phyloP scores from a whole-genome alignment of 2,113 vertebrate species.

The Saimiri boliviensis region DNA sequence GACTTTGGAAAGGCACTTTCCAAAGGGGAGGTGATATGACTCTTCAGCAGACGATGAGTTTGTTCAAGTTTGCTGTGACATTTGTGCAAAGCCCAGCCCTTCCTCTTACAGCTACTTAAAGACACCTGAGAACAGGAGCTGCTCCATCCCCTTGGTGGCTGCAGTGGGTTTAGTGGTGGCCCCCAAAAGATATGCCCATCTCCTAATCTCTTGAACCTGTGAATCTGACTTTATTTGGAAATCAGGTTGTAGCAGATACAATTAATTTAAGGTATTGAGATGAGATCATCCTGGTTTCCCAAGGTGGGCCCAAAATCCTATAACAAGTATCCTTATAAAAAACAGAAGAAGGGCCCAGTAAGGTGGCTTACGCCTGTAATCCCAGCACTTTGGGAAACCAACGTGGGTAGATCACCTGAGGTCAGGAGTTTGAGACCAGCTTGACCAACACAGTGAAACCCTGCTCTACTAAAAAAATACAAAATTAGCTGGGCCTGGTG shows the following conservation, averaged over 20 bases:
- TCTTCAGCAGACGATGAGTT: background rate
- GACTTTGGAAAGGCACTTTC: background rate
- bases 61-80: background rate
- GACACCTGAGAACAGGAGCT: background rate
- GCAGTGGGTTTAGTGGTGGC: background rate
- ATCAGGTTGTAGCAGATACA: background rate
- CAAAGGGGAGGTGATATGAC: background rate
- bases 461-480: too few relatives aligned
- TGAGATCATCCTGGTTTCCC: background rate
- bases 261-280: background rate
- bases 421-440: too few relatives aligned
- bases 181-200: background rate
- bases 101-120: background rate
- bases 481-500: too few relatives aligned
- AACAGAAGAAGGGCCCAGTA: background rate
- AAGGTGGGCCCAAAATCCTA: background rate
- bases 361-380: too few relatives aligned
- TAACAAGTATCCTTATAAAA: background rate
- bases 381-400: too few relatives aligned
- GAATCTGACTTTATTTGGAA: background rate
- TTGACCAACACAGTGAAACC: too few relatives aligned
- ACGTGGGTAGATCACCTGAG: too few relatives aligned
- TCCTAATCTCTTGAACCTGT: background rate
- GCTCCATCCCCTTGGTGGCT: too few relatives aligned
- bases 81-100: background rate